These are phyloP conservation scores for Caracal caracal DNA, from an alignment of 2,113 vertebrate genomes.

Conservation along the genomic window DNA sequence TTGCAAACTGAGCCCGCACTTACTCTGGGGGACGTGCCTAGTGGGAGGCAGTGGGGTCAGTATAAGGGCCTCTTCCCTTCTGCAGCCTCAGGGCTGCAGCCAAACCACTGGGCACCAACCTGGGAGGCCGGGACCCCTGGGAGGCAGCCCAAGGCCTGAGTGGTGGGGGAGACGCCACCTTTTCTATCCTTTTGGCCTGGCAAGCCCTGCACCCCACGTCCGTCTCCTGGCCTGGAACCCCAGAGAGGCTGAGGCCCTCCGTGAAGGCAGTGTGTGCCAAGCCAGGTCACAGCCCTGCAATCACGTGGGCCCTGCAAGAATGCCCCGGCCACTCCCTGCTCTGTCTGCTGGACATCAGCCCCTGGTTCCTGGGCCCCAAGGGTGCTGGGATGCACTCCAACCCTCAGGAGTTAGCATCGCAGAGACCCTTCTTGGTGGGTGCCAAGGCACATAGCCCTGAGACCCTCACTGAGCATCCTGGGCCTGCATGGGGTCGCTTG, in stretches of 20 bases:
- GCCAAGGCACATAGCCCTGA: background rate
- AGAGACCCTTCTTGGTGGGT: accelerated
- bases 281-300: background rate
- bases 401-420: background rate
- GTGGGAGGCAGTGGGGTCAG: background rate
- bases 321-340: accelerated
- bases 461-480: background rate
- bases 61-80: background rate
- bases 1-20: background rate
- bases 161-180: accelerated
- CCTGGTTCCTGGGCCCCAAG: background rate
- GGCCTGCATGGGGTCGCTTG: accelerated
- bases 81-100: background rate
- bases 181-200: background rate
- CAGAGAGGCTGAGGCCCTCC: background rate
- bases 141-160: background rate
- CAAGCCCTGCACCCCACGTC: too few relatives aligned
- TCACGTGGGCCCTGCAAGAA: too few relatives aligned
- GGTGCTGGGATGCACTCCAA: background rate
- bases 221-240: background rate
- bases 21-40: background rate
- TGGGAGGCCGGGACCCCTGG: background rate
- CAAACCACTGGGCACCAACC: background rate
- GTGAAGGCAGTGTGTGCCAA: background rate
- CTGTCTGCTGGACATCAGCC: background rate